Conservation (phyloP, 2,113 vertebrate species). For the Toxostoma redivivum region DNA sequence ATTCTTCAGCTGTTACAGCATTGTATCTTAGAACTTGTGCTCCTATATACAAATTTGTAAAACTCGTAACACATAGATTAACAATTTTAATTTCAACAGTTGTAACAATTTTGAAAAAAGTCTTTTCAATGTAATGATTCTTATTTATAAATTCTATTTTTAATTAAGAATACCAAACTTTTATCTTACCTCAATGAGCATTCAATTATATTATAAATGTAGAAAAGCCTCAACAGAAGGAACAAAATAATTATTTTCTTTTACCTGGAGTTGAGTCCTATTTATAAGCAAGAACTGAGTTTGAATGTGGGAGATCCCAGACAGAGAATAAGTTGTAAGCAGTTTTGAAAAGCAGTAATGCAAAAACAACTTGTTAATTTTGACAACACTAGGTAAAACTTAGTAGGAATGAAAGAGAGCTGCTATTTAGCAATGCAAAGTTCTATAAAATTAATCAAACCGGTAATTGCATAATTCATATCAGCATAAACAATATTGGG, state of each 20-base stretch:
- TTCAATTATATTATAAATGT: background rate
- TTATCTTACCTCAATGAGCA: background rate
- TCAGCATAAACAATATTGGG: background rate
- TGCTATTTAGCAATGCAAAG: background rate
- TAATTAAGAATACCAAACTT: background rate
- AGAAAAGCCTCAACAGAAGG: background rate
- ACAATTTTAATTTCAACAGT: background rate
- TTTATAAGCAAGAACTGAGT: background rate
- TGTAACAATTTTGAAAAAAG: background rate
- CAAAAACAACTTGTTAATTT: background rate
- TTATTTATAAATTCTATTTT: background rate
- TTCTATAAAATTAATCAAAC: background rate
- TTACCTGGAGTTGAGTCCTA: background rate
- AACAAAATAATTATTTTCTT: background rate
- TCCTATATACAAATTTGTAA: background rate
- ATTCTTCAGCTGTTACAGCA: background rate
- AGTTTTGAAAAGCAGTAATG: background rate
- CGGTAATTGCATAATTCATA: background rate
- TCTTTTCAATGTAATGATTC: background rate
- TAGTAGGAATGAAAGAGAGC: background rate
- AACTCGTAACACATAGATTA: background rate
- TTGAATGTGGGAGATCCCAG: background rate
- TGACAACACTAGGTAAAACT: background rate
- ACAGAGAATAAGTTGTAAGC: background rate
- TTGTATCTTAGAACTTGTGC: background rate